Evolutionary conservation across 2,113 vertebrate genomes (phyloP), one percentile per base, ranked within the genome.

Genomic region (Regulus satrapa): DNA sequence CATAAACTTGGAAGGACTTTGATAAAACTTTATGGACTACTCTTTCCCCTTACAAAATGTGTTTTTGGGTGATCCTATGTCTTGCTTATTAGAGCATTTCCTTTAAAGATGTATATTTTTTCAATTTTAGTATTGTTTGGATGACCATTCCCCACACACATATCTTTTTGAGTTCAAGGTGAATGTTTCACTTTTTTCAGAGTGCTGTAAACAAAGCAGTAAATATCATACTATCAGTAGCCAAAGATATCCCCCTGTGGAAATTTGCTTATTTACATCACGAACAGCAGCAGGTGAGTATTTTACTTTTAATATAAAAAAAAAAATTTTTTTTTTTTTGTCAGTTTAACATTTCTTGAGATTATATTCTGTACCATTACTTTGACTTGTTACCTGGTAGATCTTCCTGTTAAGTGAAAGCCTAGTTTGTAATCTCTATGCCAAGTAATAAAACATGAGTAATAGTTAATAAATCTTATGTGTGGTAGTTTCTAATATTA

Each of bases 171-270:
- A 91, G 46, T 45, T 94, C 14, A 94, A 68, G 40, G 14, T 81
- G 29, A 79, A 75, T 89, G 26, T 84, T 95, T 79, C 58, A 7
- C 51, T 85, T 69, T 91, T 97, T 96, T 87, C 95, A 99, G 98
- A 95, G 67, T 63, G 85, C 96, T 38, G 97, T 98, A 55, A 98
- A 98, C 84, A 98, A 96, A 96, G 96, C 97, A 86, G 97, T 98
- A 89, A 97, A 94, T 74, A 91, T 93, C 2, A 64, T 98, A 18
- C 51, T 99, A 66, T 98, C 98, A 25, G 89, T 95, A 78, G 96
- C 98, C 56, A 98, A 97, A 95, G 97, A 98, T 85, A 95, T 98
- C 72, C 98, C 98, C 17, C 89, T 98, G 73, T 99, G 98, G 98
- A 98, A 96, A 25, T 98, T 97, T 97, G 91, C 96, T 77, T 97